Conservation (phyloP, 2,888 invertebrate species). For the Microdon myrmicae region DNA sequence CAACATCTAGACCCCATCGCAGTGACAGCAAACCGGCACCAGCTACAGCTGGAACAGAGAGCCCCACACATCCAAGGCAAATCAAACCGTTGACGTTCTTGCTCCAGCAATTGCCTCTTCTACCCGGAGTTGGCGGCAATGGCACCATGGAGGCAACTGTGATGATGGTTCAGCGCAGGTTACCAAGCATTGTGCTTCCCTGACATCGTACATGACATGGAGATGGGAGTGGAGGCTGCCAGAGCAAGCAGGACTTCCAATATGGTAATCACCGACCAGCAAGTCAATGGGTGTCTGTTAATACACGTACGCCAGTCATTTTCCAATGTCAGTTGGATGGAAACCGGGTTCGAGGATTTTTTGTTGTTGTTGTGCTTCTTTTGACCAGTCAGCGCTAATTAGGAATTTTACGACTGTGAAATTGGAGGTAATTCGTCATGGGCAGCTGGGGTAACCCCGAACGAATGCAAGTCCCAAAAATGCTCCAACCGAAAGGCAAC, state of each 20-base stretch:
- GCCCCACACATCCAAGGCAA: slow-evolving; percentile 16
- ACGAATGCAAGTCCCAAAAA: slow-evolving; percentile 1
- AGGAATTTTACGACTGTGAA: slow-evolving; percentile 24
- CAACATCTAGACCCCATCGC: slow-evolving; percentile 28
- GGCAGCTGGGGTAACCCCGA: slow-evolving; percentile 3
- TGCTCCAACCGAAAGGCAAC: slow-evolving; percentile 19
- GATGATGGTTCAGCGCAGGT: not conserved
- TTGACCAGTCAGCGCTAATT: slow-evolving; percentile 32
- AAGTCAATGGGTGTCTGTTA: slow-evolving; percentile 16
- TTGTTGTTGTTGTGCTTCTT: no score
- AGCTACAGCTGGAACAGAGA: slow-evolving; percentile 24
- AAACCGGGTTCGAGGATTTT: slow-evolving; percentile 16
- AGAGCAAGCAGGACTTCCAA: slow-evolving; percentile 16
- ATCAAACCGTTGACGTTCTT: slow-evolving; percentile 16
- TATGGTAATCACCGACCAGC: slow-evolving; percentile 14
- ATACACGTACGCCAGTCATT: slow-evolving; percentile 30
- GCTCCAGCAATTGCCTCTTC: no score
- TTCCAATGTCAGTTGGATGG: slow-evolving; percentile 39
- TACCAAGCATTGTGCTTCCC: slow-evolving; percentile 9
- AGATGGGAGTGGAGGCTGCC: slow-evolving; percentile 28
- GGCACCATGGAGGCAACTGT: not conserved
- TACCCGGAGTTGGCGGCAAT: no score
- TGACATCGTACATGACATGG: slow-evolving; percentile 13
- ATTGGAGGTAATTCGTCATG: slow-evolving; percentile 26
- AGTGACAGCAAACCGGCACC: no score